phyloP scores from a whole-genome alignment of 1,140 invertebrate genomes.

The Nasonia giraulti region DNA sequence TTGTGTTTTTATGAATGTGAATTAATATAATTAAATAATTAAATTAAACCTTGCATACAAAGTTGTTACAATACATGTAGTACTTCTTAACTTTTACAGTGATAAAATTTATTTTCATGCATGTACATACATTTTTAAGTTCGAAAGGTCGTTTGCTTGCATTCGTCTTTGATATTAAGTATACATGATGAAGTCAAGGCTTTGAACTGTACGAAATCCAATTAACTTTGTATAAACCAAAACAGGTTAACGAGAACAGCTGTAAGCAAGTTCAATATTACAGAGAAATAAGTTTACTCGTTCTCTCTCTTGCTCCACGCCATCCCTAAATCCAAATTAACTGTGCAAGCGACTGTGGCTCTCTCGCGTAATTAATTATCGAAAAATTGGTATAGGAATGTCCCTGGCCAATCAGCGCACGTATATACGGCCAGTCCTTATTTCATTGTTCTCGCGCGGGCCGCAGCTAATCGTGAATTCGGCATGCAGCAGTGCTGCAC shows the following conservation, averaged over 20 bases:
- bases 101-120: no score
- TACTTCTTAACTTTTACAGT: no score
- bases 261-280: neutral
- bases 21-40: no score
- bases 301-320: neutral
- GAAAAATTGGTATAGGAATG: neutral
- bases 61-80: no score
- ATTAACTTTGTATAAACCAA: neutral
- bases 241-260: constrained; percentile 2
- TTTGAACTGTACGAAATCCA: neutral
- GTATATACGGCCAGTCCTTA: no score
- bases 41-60: no score
- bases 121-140: no score
- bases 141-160: no score
- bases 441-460: neutral
- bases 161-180: no score
- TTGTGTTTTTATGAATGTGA: no score
- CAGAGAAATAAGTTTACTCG: neutral
- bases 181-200: no score
- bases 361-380: constrained; percentile 16
- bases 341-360: neutral
- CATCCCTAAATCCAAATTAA: neutral
- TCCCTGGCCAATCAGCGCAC: no score
- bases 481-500: neutral
- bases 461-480: constrained; percentile 5